These are phyloP conservation scores for Lepus americanus DNA, from an alignment of 2,113 vertebrate genomes.

Conservation along the genomic window DNA sequence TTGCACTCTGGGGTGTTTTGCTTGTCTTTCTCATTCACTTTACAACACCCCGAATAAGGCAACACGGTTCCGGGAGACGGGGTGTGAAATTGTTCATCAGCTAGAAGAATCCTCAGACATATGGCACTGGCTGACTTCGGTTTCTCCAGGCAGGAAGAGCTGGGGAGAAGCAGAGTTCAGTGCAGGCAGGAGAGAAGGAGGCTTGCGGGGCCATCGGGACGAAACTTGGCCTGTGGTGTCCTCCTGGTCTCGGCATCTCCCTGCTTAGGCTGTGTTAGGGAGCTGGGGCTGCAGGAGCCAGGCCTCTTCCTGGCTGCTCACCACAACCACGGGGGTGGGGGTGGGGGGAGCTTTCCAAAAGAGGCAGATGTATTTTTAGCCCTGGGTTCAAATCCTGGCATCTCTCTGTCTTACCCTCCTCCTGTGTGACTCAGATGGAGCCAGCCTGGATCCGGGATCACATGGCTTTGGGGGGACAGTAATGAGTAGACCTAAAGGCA, in stretches of 20 bases:
- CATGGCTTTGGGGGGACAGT: neutral
- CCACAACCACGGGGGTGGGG: neutral
- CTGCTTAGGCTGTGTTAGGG: neutral
- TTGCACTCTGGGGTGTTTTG: neutral
- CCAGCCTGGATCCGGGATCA: neutral
- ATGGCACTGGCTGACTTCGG: neutral
- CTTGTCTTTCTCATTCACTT: neutral
- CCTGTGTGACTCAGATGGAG: neutral
- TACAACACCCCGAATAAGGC: neutral
- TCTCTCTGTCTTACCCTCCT: conserved; percentile 4
- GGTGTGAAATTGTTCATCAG: neutral
- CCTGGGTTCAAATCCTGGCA: neutral
- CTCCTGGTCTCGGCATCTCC: neutral
- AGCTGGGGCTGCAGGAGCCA: neutral
- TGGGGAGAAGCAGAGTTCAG: neutral
- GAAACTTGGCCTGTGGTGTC: neutral
- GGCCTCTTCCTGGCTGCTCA: neutral
- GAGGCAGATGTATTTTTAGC: neutral
- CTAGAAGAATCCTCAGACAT: neutral
- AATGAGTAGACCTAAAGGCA: neutral
- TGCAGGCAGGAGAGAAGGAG: neutral
- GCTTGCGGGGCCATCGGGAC: neutral
- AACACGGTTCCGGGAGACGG: neutral
- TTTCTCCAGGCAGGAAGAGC: conserved; percentile 15
- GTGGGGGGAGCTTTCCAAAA: neutral